These are phyloP conservation scores for Pterobdella sp. DNA, from an alignment of 2,888 invertebrate genomes.

Conservation along the genomic window DNA sequence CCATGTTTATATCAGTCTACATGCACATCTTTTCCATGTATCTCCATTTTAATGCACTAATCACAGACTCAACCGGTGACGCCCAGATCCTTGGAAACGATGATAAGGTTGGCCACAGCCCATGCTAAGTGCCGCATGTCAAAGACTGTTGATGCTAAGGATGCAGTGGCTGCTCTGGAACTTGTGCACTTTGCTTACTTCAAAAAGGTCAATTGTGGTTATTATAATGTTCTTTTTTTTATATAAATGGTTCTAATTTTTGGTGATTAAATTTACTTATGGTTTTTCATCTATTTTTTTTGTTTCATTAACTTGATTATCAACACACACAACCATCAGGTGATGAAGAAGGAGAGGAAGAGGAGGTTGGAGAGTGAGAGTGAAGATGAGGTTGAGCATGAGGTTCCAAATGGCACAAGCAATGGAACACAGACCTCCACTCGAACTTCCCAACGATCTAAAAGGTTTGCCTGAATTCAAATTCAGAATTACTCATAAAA, in stretches of 20 bases:
- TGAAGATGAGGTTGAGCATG: neutral
- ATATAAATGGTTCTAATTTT: neutral
- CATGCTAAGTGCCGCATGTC: conserved; percentile 91
- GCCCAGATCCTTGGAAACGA: conserved; percentile 86
- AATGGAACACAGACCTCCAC: neutral
- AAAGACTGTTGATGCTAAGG: conserved; percentile 70
- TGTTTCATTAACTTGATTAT: neutral
- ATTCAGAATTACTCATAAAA: too few species aligned
- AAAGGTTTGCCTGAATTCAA: neutral
- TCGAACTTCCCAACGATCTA: neutral
- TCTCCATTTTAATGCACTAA: too few species aligned
- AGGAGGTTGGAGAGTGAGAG: neutral
- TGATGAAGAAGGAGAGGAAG: conserved; percentile 12
- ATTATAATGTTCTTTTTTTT: neutral
- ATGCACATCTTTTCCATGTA: too few species aligned
- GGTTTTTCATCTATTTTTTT: neutral
- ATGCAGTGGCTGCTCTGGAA: conserved; percentile 84
- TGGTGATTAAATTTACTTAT: neutral
- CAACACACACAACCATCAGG: neutral
- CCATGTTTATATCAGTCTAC: too few species aligned
- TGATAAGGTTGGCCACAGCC: conserved; percentile 92
- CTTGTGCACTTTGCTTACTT: conserved; percentile 90
- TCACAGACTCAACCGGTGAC: conserved; percentile 90
- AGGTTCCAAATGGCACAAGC: neutral
- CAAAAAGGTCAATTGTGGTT: conserved; percentile 65